Base-by-base conservation (phyloP, 2,797 vertebrate genomes). In the Clarias laeviceps region DNA sequence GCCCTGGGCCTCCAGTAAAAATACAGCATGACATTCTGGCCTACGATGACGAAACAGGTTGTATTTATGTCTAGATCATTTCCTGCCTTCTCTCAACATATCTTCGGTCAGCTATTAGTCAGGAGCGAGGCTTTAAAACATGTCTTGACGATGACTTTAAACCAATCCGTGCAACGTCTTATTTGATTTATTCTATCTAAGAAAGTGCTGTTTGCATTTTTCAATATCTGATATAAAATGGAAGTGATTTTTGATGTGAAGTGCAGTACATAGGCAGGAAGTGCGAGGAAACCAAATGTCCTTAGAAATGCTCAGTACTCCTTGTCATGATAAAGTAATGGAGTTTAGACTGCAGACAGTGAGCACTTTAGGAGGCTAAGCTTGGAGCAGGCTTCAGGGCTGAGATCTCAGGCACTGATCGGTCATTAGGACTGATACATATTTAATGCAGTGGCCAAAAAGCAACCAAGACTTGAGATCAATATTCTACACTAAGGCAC, bases 341-440 rank as follows among this genome's bases (percentile, higher is more conserved):
- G 74, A 66, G 50, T 62, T 86, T 65, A 68, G 82, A 62, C 54
- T 62, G 37, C 27, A 61, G 80, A 82, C 83, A 83, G 62, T 70
- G 81, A 56, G 82, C 80, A 74, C 83, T 82, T 87, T 77, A 89
- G 83, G 56, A 73, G 56, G 82, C 79, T 20, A 72, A 77, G 70
- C 66, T 87, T 45, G 34, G 72, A 81, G 61, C 32, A 77, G 73
- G 57, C 82, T 87, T 88, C 85, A 74, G 59, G 57, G 72, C 61
- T 73, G 82, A 59, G 70, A 79, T 57, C 34, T 80, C 65, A 78
- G 85, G 72, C 84, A 83, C 65, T 81, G 50, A 87, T 85, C 78
- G 69, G 84, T 88, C 85, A 89, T 87, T 89, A 80, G 82, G 73
- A 74, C 74, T 84, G 66, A 87, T 88, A 84, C 82, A 89, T 89